A percentile compares a stretch with the other conserved stretches of the same genome.
phyloP scores from a whole-genome alignment of 2,888 invertebrate genomes.

The Eristalinus aeneus region DNA sequence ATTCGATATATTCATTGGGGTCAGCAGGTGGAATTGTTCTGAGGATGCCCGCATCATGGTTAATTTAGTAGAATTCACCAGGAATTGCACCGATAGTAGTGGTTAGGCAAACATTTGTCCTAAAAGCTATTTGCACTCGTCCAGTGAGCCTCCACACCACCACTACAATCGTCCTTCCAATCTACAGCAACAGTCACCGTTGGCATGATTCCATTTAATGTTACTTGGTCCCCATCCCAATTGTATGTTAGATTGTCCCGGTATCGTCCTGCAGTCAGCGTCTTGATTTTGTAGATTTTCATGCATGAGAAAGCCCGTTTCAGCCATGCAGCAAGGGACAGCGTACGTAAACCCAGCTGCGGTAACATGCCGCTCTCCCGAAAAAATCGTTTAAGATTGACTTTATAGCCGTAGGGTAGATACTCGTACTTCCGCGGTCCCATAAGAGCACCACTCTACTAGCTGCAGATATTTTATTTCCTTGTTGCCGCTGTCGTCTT shows the following conservation, averaged over 20 bases:
- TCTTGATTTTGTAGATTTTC: constrained; percentile 67
- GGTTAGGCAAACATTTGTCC: constrained; percentile 52
- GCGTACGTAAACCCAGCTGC: constrained; percentile 13
- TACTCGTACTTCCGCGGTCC: not conserved
- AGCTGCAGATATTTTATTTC: constrained; percentile 63
- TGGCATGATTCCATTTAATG: not conserved
- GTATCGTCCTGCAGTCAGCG: constrained; percentile 11
- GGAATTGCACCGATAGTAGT: constrained; percentile 56
- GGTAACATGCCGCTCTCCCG: constrained; percentile 37
- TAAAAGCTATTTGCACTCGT: constrained; percentile 59
- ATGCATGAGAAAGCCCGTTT: constrained; percentile 59
- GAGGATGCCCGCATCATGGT: constrained; percentile 53
- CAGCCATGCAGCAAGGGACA: constrained; percentile 44
- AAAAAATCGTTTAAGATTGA: constrained; percentile 65
- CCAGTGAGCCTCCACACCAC: constrained; percentile 15
- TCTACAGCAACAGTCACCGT: not conserved
- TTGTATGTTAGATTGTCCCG: constrained; percentile 32
- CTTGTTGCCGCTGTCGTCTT: constrained; percentile 44
- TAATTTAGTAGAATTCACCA: constrained; percentile 61
- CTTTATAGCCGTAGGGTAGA: constrained; percentile 64
- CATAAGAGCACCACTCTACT: not conserved
- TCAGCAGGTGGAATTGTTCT: constrained; percentile 69
- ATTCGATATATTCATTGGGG: constrained; percentile 56
- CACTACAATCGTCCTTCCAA: not conserved
- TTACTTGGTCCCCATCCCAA: constrained; percentile 32